Evolutionary conservation across 2,888 invertebrate species (phyloP).

Genomic region (Alloscopus bannaensis): DNA sequence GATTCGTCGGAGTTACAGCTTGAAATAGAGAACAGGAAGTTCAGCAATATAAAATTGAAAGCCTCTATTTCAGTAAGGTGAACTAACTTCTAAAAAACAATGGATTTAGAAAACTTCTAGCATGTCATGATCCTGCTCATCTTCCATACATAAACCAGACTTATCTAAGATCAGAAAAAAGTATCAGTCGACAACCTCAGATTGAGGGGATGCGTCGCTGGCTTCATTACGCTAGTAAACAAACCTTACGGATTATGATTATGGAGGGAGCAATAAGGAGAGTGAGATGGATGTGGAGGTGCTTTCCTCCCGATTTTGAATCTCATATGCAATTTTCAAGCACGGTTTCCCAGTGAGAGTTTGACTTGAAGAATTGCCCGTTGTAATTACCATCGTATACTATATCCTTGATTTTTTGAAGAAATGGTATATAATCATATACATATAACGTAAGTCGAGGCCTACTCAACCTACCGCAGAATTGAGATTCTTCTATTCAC

Average conservation of each 20-base stretch:
- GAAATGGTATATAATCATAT: too few species aligned
- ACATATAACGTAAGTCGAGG: too few species aligned
- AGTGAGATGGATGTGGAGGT: too few species aligned
- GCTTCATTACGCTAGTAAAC: background rate
- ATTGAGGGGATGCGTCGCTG: conserved; percentile 10
- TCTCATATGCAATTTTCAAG: too few species aligned
- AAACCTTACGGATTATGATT: background rate
- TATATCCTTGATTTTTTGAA: too few species aligned
- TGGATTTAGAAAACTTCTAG: background rate
- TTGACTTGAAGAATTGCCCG: too few species aligned
- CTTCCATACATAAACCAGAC: background rate
- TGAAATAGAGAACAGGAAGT: conserved; percentile 28
- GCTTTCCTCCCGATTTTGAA: too few species aligned
- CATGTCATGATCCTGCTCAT: conserved; percentile 33
- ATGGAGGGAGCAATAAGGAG: too few species aligned
- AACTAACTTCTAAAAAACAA: background rate
- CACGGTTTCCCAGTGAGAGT: too few species aligned
- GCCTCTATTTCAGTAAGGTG: background rate
- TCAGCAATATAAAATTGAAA: conserved; percentile 21
- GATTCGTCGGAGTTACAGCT: too few species aligned
- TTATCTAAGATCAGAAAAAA: conserved; percentile 1
- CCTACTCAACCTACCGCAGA: conserved; percentile 56
- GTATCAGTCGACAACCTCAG: conserved; percentile 43
- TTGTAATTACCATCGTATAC: too few species aligned
- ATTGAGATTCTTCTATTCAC: conserved; percentile 22